A percentile compares a stretch with the other conserved stretches of the same genome.
These are phyloP conservation scores for Calosoma granatense DNA, from an alignment of 1,140 invertebrate species.

Conservation along the genomic window DNA sequence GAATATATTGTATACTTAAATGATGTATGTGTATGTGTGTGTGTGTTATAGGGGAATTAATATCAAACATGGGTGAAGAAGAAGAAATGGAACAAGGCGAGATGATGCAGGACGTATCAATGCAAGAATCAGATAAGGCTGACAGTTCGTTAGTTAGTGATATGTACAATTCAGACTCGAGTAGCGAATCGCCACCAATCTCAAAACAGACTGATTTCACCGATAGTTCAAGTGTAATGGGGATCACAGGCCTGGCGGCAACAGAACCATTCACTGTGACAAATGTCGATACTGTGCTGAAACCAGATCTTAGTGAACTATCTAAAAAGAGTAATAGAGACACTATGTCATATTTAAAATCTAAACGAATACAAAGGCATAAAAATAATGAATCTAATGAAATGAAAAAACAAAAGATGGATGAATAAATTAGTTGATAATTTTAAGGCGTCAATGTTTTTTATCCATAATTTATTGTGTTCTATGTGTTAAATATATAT, in stretches of 20 bases:
- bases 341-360: conserved; percentile 30
- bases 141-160: neutral
- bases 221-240: conserved; percentile 4
- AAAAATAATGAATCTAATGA: neutral
- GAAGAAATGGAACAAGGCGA: conserved; percentile 16
- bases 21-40: neutral
- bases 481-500: neutral
- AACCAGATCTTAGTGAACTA: conserved; percentile 25
- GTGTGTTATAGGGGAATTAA: conserved; percentile 20
- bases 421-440: neutral
- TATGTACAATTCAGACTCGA: neutral
- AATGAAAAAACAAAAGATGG: conserved; percentile 1
- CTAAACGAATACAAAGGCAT: conserved; percentile 19
- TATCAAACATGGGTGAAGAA: conserved; percentile 15
- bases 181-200: conserved; percentile 1
- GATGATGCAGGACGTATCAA: conserved; percentile 17
- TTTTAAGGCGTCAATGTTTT: neutral
- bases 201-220: conserved; percentile 15
- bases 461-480: neutral
- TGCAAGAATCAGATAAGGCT: conserved; percentile 7
- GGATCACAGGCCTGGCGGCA: conserved; percentile 1
- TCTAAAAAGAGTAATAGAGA: conserved; percentile 25
- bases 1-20: conserved; percentile 1
- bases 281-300: conserved; percentile 14
- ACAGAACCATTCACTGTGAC: conserved; percentile 1